Evolutionary conservation across 2,888 invertebrate species (phyloP).

Genomic region (Camptogramma bilineatum): DNA sequence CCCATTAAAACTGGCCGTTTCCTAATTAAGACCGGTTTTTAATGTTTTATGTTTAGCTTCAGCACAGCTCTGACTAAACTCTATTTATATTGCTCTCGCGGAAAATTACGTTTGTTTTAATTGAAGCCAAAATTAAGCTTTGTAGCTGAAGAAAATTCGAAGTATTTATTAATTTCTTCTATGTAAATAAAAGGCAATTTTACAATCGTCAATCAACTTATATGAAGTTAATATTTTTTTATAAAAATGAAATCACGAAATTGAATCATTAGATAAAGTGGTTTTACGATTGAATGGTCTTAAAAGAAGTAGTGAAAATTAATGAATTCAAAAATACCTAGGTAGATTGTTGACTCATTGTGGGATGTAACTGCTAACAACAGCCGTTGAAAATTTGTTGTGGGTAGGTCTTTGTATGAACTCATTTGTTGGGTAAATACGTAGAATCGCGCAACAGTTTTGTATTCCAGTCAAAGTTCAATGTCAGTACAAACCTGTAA

Average conservation of each 20-base stretch:
- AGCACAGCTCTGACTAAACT: background rate
- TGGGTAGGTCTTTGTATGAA: slow-evolving; percentile 32
- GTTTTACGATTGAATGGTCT: background rate
- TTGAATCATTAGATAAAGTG: too few relatives aligned
- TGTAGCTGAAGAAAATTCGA: too few relatives aligned
- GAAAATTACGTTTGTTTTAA: background rate
- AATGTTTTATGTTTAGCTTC: background rate
- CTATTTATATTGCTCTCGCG: background rate
- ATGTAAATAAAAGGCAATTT: too few relatives aligned
- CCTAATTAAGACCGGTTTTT: background rate
- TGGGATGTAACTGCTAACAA: slow-evolving; percentile 13
- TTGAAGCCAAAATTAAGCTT: too few relatives aligned
- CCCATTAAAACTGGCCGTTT: background rate
- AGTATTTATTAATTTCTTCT: too few relatives aligned
- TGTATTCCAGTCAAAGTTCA: slow-evolving; percentile 13
- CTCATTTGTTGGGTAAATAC: slow-evolving; percentile 13
- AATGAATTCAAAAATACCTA: background rate
- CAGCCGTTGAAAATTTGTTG: slow-evolving; percentile 28
- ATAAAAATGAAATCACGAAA: too few relatives aligned
- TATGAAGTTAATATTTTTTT: too few relatives aligned
- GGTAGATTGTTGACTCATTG: slow-evolving; percentile 18
- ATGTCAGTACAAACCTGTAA: slow-evolving; percentile 62
- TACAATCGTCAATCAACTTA: too few relatives aligned
- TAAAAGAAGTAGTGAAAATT: background rate
- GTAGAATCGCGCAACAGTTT: background rate